phyloP scores from a whole-genome alignment of 1,140 invertebrate genomes.

The Aleiodes sp. region DNA sequence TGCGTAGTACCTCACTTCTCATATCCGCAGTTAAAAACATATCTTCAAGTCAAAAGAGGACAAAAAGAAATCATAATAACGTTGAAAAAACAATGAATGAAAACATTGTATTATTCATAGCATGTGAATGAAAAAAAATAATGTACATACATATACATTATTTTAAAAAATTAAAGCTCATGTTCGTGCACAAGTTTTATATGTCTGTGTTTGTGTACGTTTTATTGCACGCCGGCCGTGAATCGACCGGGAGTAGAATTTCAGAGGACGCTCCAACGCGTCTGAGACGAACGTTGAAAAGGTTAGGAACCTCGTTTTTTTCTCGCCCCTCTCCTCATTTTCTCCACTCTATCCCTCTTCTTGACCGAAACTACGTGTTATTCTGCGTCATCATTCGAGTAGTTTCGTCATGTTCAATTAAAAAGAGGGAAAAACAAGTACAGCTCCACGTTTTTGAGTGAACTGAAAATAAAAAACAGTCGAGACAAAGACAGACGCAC shows the following conservation, averaged over 20 bases:
- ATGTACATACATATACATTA: not conserved
- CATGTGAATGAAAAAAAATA: no score
- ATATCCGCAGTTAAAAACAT: no score
- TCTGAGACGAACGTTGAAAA: not conserved
- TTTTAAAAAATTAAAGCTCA: not conserved
- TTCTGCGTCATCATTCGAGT: not conserved
- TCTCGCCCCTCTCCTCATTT: not conserved
- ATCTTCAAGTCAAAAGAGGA: no score
- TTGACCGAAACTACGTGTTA: not conserved
- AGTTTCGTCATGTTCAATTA: not conserved
- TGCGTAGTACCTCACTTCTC: no score
- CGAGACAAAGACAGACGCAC: no score
- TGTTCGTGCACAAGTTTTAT: not conserved
- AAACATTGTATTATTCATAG: no score
- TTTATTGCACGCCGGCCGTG: not conserved
- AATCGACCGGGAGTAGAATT: constrained; percentile 7
- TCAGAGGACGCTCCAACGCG: not conserved
- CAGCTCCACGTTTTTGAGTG: not conserved
- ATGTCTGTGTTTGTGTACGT: constrained; percentile 15
- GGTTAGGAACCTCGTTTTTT: constrained; percentile 10
- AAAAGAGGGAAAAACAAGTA: not conserved
- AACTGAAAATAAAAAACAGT: no score
- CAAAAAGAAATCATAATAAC: no score
- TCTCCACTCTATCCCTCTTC: not conserved
- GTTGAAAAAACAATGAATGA: no score